Percentiles rank a stretch among this genome's conserved stretches.
Conservation (phyloP, 2,888 invertebrate species). For the Stomorhina lunata region DNA sequence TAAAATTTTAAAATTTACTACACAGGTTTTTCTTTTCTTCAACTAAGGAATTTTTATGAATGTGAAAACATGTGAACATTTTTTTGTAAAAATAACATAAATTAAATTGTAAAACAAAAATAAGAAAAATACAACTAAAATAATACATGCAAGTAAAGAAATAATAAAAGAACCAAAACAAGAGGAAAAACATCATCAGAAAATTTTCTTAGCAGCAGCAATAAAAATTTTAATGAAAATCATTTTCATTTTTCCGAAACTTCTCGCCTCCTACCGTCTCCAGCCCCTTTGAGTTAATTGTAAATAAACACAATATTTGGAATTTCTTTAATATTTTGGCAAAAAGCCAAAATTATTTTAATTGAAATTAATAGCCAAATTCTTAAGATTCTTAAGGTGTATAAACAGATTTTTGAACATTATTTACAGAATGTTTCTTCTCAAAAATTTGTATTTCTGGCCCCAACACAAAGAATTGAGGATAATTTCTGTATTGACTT, state of each 20-base stretch:
- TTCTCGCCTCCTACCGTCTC: too few species aligned
- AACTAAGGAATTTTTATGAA: slow-evolving; percentile 37
- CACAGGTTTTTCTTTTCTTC: neutral
- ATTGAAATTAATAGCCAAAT: slow-evolving; percentile 72
- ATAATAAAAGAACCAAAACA: slow-evolving; percentile 7
- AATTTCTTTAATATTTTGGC: slow-evolving; percentile 68
- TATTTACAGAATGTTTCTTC: slow-evolving; percentile 18
- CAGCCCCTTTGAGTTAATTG: slow-evolving; percentile 26
- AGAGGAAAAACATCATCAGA: neutral
- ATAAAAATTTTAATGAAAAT: neutral
- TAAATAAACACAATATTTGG: slow-evolving; percentile 64
- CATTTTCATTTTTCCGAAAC: too few species aligned
- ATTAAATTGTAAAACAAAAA: slow-evolving; percentile 26
- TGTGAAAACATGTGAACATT: slow-evolving; percentile 42
- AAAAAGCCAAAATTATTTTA: slow-evolving; percentile 63
- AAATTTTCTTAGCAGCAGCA: neutral
- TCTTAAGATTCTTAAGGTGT: slow-evolving; percentile 70
- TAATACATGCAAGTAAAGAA: neutral
- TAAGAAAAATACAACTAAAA: neutral
- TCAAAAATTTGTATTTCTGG: neutral
- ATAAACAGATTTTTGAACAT: slow-evolving; percentile 47
- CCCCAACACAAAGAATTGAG: neutral
- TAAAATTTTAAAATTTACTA: neutral
- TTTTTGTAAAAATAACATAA: slow-evolving; percentile 36
- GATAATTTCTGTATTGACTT: slow-evolving; percentile 35